Evolutionary conservation across 2,797 vertebrate species (phyloP), one percentile per base, ranked within the genome.

Genomic region (Thamnophis elegans): DNA sequence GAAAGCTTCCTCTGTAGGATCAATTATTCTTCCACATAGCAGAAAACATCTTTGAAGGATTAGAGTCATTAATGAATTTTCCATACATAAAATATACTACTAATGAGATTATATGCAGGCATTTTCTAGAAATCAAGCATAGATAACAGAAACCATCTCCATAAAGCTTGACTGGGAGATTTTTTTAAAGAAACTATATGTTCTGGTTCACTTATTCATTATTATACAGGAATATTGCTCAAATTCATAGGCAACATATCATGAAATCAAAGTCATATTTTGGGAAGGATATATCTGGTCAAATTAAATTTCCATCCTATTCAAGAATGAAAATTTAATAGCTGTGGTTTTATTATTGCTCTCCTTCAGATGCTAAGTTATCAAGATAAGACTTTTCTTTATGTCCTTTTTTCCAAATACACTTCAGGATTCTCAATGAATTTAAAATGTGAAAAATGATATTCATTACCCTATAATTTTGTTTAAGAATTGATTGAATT

Each of bases 61-160:
- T 94, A 94, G 94, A 95, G 90, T 68, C 90, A 88, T 90, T 95
- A 96, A 95, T 94, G 36, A 94, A 94, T 95, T 95, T 96, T 95
- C 91, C 1, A 32, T 86, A 91, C 6, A 87, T 89, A 92, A 93
- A 92, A 95, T 92, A 91, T 28, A 51, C 36, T 93, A 14, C 12
- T 94, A 90, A 91, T 90, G 62, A 92, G 91, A 87, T 94, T 4
- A 1, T 65, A 59, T 86, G 28, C 8, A 54, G 51, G 11, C 4
- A 93, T 1, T 93, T 90, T 59, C 92, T 90, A 92, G 86, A 95
- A 96, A 94, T 94, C 25, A 91, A 87, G 47, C 3, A 42, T 73
- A 51, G 11, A 0, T 94, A 93, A 87, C 6, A 87, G 42, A 13
- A 93, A 91, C 47, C 93, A 1, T 53, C 93, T 94, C 94, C 32